Evolutionary conservation across 1,140 invertebrate species (phyloP).

Genomic region (Diabrotica virgifera): DNA sequence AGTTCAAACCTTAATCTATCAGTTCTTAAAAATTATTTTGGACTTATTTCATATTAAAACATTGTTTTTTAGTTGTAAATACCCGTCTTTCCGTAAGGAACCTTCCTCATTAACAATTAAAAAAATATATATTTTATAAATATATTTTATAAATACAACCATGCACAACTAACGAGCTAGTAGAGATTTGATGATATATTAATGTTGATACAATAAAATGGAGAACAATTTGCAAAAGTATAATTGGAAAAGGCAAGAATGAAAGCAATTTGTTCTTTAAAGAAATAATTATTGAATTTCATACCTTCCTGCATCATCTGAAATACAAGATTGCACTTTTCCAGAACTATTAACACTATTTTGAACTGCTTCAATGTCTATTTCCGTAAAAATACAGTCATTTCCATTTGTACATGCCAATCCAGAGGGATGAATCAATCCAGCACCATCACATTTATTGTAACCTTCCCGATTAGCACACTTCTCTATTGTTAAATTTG

Average conservation of each 20-base stretch:
- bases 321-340: slow-evolving; percentile 43
- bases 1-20: too few relatives aligned
- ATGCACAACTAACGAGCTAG: too few relatives aligned
- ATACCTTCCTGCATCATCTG: slow-evolving; percentile 50
- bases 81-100: too few relatives aligned
- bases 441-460: slow-evolving; percentile 50
- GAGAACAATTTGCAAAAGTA: too few relatives aligned
- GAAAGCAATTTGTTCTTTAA: slow-evolving; percentile 3
- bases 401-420: slow-evolving; percentile 46
- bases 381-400: slow-evolving; percentile 48
- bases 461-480: slow-evolving; percentile 59
- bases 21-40: too few relatives aligned
- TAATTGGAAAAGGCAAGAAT: background rate
- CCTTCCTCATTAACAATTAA: too few relatives aligned
- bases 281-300: background rate
- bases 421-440: slow-evolving; percentile 43
- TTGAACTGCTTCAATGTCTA: slow-evolving; percentile 49
- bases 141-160: too few relatives aligned
- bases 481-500: slow-evolving; percentile 58
- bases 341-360: slow-evolving; percentile 44
- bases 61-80: too few relatives aligned
- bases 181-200: too few relatives aligned
- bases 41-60: too few relatives aligned
- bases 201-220: too few relatives aligned
- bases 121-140: too few relatives aligned